phyloP scores from a whole-genome alignment of 2,797 vertebrate species.

The Pipistrellus pygmaeus region DNA sequence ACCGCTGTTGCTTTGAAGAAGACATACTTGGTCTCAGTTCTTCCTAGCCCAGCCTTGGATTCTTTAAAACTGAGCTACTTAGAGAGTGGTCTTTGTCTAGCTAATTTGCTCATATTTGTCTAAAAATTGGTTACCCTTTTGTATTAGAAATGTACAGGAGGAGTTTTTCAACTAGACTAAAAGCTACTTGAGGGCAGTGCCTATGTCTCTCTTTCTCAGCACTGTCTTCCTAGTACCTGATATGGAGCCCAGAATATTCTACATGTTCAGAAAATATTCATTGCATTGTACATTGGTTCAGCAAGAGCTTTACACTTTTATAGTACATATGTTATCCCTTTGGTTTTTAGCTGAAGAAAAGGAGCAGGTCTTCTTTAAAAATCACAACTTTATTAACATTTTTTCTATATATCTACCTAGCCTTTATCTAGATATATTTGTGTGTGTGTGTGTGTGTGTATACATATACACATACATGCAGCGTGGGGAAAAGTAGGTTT shows the following conservation, averaged over 20 bases:
- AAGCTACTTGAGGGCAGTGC: neutral
- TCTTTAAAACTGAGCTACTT: neutral
- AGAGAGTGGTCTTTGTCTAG: neutral
- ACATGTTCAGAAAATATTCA: neutral
- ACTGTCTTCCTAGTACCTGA: neutral
- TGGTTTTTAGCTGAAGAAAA: slow-evolving; percentile 25
- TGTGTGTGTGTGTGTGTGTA: neutral
- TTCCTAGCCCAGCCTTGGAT: neutral
- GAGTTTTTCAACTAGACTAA: neutral
- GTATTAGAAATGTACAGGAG: neutral
- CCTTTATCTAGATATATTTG: neutral
- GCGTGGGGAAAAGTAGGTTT: neutral
- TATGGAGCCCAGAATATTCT: neutral
- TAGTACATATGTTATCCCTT: neutral
- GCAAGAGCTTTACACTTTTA: neutral
- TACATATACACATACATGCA: neutral
- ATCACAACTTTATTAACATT: neutral
- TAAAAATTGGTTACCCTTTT: neutral
- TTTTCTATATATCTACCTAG: neutral
- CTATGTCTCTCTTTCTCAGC: neutral
- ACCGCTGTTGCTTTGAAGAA: neutral
- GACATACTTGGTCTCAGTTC: neutral
- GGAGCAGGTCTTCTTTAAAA: neutral
- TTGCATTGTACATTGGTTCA: neutral
- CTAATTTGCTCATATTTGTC: slow-evolving; percentile 19